phyloP scores from a whole-genome alignment of 2,888 invertebrate species.

The Darwinula stevensoni region DNA sequence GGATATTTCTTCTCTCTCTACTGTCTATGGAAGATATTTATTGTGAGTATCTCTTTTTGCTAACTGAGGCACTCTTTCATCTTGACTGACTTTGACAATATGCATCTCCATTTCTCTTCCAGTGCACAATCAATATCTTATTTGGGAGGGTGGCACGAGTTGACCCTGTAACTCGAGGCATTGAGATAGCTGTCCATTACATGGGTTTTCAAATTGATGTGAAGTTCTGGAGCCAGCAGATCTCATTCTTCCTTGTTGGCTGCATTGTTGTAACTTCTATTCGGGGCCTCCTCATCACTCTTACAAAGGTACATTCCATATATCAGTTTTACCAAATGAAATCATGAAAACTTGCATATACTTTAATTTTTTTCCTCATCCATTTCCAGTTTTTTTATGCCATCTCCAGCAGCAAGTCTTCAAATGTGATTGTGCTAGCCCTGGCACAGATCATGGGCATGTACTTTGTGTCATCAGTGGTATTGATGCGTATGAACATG shows the following conservation, averaged over 20 bases:
- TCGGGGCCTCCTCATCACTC: slow-evolving; percentile 68
- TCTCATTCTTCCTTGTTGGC: slow-evolving; percentile 84
- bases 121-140: slow-evolving; percentile 94
- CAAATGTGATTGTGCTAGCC: slow-evolving; percentile 84
- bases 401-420: slow-evolving; percentile 92
- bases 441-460: slow-evolving; percentile 98
- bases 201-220: slow-evolving; percentile 84
- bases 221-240: slow-evolving; percentile 96
- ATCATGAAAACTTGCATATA: too few species aligned
- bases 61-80: slow-evolving; percentile 3
- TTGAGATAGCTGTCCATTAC: slow-evolving; percentile 89
- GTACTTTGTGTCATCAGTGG: slow-evolving; percentile 94
- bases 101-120: slow-evolving; percentile 14
- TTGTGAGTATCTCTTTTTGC: slow-evolving; percentile 31
- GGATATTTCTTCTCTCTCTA: slow-evolving; percentile 97
- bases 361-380: slow-evolving; percentile 9
- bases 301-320: slow-evolving; percentile 77
- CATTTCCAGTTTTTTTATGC: slow-evolving; percentile 82
- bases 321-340: too few species aligned
- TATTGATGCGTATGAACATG: slow-evolving; percentile 97
- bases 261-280: slow-evolving; percentile 96
- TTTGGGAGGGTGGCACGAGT: slow-evolving; percentile 95
- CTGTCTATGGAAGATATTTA: slow-evolving; percentile 96
- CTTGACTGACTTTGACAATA: too few species aligned
- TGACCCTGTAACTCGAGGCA: slow-evolving; percentile 83